phyloP scores from a whole-genome alignment of 2,113 vertebrate species.

The Propithecus coquereli region DNA sequence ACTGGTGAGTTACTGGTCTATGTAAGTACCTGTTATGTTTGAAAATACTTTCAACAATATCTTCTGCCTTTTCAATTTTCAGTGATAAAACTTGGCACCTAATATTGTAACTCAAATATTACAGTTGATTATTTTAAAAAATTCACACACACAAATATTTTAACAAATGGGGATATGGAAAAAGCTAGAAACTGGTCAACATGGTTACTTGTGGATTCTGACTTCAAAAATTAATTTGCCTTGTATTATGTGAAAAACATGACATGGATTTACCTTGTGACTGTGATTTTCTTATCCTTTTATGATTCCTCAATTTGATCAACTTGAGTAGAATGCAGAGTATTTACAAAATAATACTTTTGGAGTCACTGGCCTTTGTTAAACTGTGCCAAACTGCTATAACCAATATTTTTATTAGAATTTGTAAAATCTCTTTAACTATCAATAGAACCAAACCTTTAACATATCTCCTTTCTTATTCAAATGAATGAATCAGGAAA shows the following conservation, averaged over 20 bases:
- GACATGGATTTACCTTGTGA: not conserved
- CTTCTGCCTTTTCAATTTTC: not conserved
- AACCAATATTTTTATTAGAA: not conserved
- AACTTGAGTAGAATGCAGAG: not conserved
- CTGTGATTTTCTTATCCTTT: not conserved
- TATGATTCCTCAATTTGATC: not conserved
- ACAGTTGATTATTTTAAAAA: not conserved
- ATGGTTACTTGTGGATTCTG: not conserved
- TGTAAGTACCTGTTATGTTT: not conserved
- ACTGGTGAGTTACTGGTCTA: not conserved
- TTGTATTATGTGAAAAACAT: not conserved
- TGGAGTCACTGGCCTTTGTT: not conserved
- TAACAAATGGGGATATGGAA: not conserved
- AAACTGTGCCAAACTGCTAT: not conserved
- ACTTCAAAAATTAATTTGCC: not conserved
- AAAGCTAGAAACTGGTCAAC: not conserved
- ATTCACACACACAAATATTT: not conserved
- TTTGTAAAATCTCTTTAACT: not conserved
- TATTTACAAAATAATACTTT: not conserved
- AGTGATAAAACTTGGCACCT: not conserved
- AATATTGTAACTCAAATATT: not conserved
- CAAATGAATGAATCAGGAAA: not conserved
- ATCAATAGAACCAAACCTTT: not conserved
- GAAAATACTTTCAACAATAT: not conserved
- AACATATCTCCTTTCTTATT: not conserved